These are phyloP conservation scores for Corythornis cristatus DNA, from an alignment of 2,113 vertebrate genomes.

Conservation along the genomic window DNA sequence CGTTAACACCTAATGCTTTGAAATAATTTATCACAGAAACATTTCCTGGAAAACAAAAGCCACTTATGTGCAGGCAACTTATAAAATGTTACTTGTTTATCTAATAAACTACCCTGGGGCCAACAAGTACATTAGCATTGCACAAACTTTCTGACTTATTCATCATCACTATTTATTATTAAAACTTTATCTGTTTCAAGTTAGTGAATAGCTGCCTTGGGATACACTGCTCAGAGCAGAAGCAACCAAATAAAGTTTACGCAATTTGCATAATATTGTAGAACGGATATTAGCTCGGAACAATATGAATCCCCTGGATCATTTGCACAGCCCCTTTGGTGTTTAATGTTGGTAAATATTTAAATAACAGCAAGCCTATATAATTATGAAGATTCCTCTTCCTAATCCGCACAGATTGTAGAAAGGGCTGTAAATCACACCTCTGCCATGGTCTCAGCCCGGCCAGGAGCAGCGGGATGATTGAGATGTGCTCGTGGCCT, in stretches of 20 bases:
- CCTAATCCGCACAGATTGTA: constrained; percentile 61
- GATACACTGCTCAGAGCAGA: constrained; percentile 71
- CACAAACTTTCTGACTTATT: constrained; percentile 85
- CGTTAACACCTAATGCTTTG: constrained; percentile 60
- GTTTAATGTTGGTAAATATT: constrained; percentile 86
- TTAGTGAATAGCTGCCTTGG: constrained; percentile 79
- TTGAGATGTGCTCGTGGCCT: background rate
- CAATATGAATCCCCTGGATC: constrained; percentile 80
- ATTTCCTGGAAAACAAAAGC: constrained; percentile 73
- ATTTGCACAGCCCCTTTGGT: constrained; percentile 76
- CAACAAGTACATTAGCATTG: constrained; percentile 75
- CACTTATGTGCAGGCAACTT: constrained; percentile 69
- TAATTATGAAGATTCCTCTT: constrained; percentile 79
- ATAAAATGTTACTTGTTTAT: constrained; percentile 81
- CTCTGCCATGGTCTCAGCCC: background rate
- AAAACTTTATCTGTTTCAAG: constrained; percentile 85
- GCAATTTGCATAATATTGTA: constrained; percentile 81
- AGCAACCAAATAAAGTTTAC: constrained; percentile 79
- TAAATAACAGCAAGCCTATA: constrained; percentile 77
- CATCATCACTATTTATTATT: constrained; percentile 86
- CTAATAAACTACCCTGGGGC: constrained; percentile 80
- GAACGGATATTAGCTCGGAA: constrained; percentile 80
- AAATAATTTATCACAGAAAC: constrained; percentile 74
- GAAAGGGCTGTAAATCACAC: constrained; percentile 13
- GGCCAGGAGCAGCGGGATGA: background rate